phyloP scores from a whole-genome alignment of 2,797 vertebrate species.

The Phalloptychus januarius region DNA sequence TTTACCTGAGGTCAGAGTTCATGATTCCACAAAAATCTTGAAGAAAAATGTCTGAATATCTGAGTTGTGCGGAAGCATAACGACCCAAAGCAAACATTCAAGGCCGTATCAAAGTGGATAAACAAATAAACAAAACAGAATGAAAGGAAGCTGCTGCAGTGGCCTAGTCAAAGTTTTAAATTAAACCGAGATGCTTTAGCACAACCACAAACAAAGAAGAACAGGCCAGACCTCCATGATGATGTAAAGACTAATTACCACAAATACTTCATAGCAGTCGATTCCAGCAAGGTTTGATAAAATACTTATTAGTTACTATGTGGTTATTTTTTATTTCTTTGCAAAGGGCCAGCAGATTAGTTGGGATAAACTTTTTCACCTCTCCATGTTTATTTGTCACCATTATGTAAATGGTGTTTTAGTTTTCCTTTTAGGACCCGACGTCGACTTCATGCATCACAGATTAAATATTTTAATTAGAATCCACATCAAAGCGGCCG shows the following conservation, averaged over 20 bases:
- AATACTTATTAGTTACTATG: neutral
- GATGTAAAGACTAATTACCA: neutral
- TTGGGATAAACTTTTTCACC: neutral
- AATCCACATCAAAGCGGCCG: conserved; percentile 49
- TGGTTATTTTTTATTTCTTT: neutral
- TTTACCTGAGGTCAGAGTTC: neutral
- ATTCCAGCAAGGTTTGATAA: neutral
- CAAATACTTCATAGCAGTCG: neutral
- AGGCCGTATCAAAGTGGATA: neutral
- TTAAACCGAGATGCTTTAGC: neutral
- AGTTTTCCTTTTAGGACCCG: conserved; percentile 43
- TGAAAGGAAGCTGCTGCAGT: neutral
- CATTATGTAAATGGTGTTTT: conserved; percentile 73
- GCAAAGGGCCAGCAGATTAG: neutral
- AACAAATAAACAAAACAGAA: neutral
- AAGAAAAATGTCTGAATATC: neutral
- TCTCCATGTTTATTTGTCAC: conserved; percentile 31
- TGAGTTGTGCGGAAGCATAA: neutral
- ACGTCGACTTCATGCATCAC: conserved; percentile 16
- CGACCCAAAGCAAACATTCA: neutral
- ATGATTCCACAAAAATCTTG: neutral
- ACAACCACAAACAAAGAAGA: neutral
- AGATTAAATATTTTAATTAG: conserved; percentile 65
- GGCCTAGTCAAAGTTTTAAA: too few relatives aligned
- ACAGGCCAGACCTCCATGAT: neutral